Conservation (phyloP, 2,888 invertebrate species). For the Zeuzera pyrina region DNA sequence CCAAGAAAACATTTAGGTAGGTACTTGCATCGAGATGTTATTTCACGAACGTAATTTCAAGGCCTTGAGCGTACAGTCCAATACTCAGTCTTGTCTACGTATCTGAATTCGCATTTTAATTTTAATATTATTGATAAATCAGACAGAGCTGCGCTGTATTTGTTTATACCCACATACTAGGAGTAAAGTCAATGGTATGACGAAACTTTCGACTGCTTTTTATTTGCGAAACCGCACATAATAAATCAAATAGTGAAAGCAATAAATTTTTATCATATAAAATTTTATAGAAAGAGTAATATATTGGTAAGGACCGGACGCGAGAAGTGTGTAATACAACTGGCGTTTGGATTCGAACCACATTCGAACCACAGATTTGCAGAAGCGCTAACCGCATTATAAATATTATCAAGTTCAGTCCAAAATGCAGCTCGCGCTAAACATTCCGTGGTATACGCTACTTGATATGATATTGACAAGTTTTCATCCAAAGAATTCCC, state of each 20-base stretch:
- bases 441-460: conserved; percentile 37
- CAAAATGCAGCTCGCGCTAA: conserved; percentile 29
- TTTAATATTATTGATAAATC: too few relatives aligned
- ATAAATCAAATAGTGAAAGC: conserved; percentile 10
- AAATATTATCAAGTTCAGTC: conserved; percentile 43
- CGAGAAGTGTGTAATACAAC: too few relatives aligned
- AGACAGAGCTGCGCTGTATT: too few relatives aligned
- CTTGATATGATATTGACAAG: conserved; percentile 34
- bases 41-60: too few relatives aligned
- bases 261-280: conserved; percentile 15
- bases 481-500: conserved; percentile 36
- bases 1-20: conserved; percentile 25
- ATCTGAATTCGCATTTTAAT: too few relatives aligned
- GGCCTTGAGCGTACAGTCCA: too few relatives aligned
- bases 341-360: conserved; percentile 4
- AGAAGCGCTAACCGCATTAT: conserved; percentile 39
- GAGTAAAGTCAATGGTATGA: too few relatives aligned
- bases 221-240: conserved; percentile 8
- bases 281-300: background rate
- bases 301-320: conserved; percentile 1
- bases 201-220: too few relatives aligned
- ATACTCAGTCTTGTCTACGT: too few relatives aligned
- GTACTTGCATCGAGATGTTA: too few relatives aligned
- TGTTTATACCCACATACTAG: too few relatives aligned
- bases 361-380: conserved; percentile 50